A percentile compares a stretch with the other conserved stretches of the same genome.
These are phyloP conservation scores for Tenodera sinensis DNA, from an alignment of 2,888 invertebrate species.

Conservation along the genomic window DNA sequence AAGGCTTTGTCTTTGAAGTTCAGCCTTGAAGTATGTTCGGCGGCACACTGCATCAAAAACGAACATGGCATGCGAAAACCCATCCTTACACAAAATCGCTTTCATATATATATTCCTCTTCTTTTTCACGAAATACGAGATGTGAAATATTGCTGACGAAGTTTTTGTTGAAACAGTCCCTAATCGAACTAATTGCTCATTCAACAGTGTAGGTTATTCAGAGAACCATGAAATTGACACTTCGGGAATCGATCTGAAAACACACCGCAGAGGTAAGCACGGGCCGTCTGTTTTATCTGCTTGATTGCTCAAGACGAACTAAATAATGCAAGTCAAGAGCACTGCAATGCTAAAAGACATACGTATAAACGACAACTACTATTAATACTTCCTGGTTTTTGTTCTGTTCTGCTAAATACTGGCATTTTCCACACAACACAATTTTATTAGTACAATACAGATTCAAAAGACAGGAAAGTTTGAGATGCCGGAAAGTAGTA, in stretches of 20 bases:
- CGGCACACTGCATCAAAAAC: no score
- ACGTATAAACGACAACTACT: not conserved
- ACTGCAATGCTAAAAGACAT: not conserved
- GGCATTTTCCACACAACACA: no score
- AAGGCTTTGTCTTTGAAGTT: no score
- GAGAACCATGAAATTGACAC: not conserved
- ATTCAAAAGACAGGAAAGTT: no score
- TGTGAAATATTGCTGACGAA: not conserved
- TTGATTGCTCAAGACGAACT: not conserved
- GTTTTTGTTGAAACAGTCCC: not conserved
- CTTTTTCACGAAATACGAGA: no score
- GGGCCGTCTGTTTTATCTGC: not conserved
- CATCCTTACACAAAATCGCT: no score
- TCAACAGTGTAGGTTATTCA: not conserved
- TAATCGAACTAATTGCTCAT: not conserved
- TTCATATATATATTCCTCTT: no score
- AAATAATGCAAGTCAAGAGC: not conserved
- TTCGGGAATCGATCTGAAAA: not conserved
- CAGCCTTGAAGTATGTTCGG: no score
- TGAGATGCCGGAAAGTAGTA: no score
- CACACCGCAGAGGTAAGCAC: not conserved
- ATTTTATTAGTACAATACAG: no score
- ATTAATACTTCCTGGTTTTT: not conserved
- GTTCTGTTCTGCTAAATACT: no score
- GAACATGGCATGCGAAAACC: no score